A percentile compares a stretch with the other conserved stretches of the same genome.
These are phyloP conservation scores for Entomyzon cyanotis DNA, from an alignment of 2,113 vertebrate genomes.

Conservation along the genomic window DNA sequence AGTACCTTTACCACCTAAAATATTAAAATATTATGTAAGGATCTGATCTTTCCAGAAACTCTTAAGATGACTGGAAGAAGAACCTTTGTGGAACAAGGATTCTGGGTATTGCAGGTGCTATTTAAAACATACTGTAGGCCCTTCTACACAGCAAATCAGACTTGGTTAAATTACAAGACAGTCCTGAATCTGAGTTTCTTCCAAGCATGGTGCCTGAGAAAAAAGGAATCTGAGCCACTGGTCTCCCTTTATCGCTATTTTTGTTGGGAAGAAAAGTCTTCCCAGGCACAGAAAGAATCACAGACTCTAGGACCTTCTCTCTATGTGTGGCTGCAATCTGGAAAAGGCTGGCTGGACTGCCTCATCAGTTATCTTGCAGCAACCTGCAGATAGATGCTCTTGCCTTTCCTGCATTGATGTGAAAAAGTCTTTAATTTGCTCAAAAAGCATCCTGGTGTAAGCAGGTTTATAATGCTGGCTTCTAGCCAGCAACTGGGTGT, in stretches of 20 bases:
- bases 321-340: background rate
- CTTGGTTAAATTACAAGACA: background rate
- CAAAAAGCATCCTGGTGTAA: background rate
- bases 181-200: background rate
- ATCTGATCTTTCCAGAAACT: slow-evolving; percentile 1
- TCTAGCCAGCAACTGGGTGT: background rate
- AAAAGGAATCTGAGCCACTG: background rate
- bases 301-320: background rate
- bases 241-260: background rate
- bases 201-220: background rate
- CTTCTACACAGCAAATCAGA: background rate
- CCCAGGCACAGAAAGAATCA: background rate
- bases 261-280: background rate
- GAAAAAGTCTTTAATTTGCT: background rate
- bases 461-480: background rate
- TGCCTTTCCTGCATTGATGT: background rate
- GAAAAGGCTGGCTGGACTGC: background rate
- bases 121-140: background rate
- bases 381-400: background rate
- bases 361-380: background rate
- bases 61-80: background rate
- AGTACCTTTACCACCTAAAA: background rate
- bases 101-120: background rate
- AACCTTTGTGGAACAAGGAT: background rate
- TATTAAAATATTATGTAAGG: background rate